phyloP scores from a whole-genome alignment of 1,140 invertebrate genomes.

The Geopemphigus sp. region DNA sequence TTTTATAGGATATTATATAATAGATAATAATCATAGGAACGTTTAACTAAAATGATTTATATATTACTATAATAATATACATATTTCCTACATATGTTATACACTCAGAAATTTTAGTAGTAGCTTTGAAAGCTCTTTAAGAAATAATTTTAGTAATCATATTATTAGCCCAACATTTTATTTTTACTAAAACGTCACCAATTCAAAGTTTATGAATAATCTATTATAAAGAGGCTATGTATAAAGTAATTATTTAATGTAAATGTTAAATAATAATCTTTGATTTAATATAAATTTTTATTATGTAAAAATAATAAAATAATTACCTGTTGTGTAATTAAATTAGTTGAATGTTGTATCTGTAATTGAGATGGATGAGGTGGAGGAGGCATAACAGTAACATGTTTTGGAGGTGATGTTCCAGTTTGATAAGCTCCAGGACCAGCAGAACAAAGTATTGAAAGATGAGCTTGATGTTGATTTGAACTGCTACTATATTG shows the following conservation, averaged over 20 bases:
- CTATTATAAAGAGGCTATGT: no score
- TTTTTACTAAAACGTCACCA: no score
- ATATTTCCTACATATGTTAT: no score
- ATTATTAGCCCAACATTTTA: no score
- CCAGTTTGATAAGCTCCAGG: constrained; percentile 64
- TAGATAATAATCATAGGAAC: not conserved
- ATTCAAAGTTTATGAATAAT: no score
- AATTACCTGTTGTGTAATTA: constrained; percentile 66
- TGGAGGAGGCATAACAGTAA: constrained; percentile 76
- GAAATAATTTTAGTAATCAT: no score
- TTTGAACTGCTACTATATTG: constrained; percentile 61
- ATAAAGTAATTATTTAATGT: no score
- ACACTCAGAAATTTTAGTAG: no score
- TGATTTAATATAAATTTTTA: not conserved
- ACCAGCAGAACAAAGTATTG: constrained; percentile 51
- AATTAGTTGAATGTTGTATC: constrained; percentile 64
- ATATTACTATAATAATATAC: no score
- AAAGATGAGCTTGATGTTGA: constrained; percentile 51
- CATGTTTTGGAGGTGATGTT: constrained; percentile 81
- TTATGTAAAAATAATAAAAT: not conserved
- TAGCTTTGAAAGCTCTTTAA: no score
- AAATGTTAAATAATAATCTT: no score
- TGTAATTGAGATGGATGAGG: constrained; percentile 66
- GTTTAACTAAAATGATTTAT: no score
- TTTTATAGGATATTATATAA: not conserved